Base-by-base conservation (phyloP, 2,113 vertebrate species). In the Ovibos moschatus region DNA sequence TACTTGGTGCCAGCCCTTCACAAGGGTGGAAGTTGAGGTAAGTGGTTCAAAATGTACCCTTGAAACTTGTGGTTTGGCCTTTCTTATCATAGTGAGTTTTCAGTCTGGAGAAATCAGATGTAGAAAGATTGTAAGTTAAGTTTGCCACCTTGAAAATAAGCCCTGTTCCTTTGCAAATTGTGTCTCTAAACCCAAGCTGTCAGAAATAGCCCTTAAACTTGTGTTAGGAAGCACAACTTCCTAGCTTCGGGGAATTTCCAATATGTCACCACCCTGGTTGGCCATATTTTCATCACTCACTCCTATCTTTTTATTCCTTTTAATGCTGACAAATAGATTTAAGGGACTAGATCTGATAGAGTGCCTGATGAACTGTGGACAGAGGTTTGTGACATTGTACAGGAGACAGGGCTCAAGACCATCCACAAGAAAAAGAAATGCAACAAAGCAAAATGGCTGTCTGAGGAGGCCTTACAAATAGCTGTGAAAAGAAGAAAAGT, bases 11-110 rank as follows among this genome's bases (percentile, higher is more conserved):
- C 99, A 99, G 98, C 98, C 99, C 30, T 99, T 99, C 98, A 99
- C 99, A 43, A 99, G 99, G 23, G 99, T 99, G 27, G 99, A 99
- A 98, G 99, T 99, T 62, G 99, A 99, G 99, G 99, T 99, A 99
- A 99, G 97, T 96, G 27, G 10, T 87, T 92, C 43, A 91, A 23
- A 89, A 79, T 23, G 16, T 33, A 23, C 23, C 47, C 51, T 45
- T 27, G 55, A 25, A 45, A 51, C 51, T 43, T 74, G 78, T 58
- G 60, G 71, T 83, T 16, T n/a, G 81, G 23, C 51, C 43, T 96
- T 91, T 74, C 45, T 50, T 74, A 74, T 71, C 27, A 8, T 57
- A 76, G 47, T 57, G 28, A 88, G 83, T 40, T 76, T 93, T 58
- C 58, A 36, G 21, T 83, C 50, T 40, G 15, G 62, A 25, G 33